Base-by-base conservation (phyloP, 2,113 vertebrate species). In the Dipodomys stephensi region DNA sequence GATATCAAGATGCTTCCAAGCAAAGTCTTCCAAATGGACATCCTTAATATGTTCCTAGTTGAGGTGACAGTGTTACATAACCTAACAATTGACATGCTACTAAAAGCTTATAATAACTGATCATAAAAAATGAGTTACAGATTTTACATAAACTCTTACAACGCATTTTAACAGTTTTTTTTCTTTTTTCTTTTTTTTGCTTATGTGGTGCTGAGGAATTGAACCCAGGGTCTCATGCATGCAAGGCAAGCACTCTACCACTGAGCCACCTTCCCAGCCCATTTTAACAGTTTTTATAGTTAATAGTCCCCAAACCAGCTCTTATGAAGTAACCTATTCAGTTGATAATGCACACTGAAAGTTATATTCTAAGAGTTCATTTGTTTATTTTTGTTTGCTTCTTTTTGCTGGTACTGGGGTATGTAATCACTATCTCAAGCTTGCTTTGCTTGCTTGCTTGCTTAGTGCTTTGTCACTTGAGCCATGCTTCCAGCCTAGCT, bases 61-160 rank as follows among this genome's bases (percentile, higher is more conserved):
- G 83, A 91, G 83, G 88, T 88, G 85, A 87, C 28, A 10, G 7
- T n/a, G 30, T 87, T 91, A 62, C 30, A 9, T 89, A 81, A 64
- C 28, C 64, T 83, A 90, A 72, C 49, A 88, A 49, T 44, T 77
- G 60, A 78, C 27, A 30, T 90, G 35, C 49, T 94, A 23, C 57
- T 89, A 90, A 80, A 89, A 95, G 92, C 93, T 95, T 95, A 93
- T 65, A 90, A 84, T 95, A 93, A 83, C 87, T 96, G n/a, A 88
- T 92, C 76, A 76, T 94, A 69, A 91, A 84, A 72, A 28, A 22
- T 64, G 79, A 68, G 68, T 94, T 93, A 87, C 49, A 95, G 28
- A 88, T 82, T 89, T 95, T 95, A 92, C 69, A 81, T 88, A 83
- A 95, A 69, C 74, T 90, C 16, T 81, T 65, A 92, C 46, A 78